These are phyloP conservation scores for Gisinianus flammeolus DNA, from an alignment of 2,888 invertebrate species.

Conservation along the genomic window DNA sequence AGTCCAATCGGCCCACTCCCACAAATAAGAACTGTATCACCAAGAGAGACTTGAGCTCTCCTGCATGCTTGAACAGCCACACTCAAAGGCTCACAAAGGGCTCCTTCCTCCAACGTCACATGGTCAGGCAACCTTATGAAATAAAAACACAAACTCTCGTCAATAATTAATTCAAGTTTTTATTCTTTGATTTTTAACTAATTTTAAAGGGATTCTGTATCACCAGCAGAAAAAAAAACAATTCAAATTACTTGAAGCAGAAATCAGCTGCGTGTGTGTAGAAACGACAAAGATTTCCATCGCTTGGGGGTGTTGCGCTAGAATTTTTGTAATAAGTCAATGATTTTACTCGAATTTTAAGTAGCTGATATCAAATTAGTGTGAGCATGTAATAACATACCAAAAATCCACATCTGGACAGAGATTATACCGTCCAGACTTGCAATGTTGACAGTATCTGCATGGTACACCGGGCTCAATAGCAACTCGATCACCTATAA, in stretches of 20 bases:
- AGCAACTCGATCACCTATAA: constrained; percentile 71
- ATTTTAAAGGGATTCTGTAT: no score
- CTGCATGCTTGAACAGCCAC: constrained; percentile 87
- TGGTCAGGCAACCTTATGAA: constrained; percentile 79
- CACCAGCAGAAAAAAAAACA: no score
- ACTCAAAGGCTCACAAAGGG: constrained; percentile 86
- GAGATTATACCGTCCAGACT: constrained; percentile 86
- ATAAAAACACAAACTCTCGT: no score
- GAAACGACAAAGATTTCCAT: constrained; percentile 86
- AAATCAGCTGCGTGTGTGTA: constrained; percentile 90
- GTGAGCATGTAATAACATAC: not conserved
- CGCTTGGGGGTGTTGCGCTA: constrained; percentile 89
- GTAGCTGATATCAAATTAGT: no score
- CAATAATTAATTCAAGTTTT: no score
- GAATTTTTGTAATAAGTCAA: no score
- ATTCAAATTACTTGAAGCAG: constrained; percentile 85
- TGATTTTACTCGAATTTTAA: no score
- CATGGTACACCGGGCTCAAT: constrained; percentile 94
- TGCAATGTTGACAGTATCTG: constrained; percentile 82
- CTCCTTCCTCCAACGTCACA: constrained; percentile 90
- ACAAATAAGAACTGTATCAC: constrained; percentile 76
- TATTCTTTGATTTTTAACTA: no score
- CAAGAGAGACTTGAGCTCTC: constrained; percentile 75
- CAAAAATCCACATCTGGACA: constrained; percentile 84
- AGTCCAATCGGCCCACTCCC: constrained; percentile 85